phyloP scores from a whole-genome alignment of 2,888 invertebrate genomes.

The Cataglyphis rosenhaueri region DNA sequence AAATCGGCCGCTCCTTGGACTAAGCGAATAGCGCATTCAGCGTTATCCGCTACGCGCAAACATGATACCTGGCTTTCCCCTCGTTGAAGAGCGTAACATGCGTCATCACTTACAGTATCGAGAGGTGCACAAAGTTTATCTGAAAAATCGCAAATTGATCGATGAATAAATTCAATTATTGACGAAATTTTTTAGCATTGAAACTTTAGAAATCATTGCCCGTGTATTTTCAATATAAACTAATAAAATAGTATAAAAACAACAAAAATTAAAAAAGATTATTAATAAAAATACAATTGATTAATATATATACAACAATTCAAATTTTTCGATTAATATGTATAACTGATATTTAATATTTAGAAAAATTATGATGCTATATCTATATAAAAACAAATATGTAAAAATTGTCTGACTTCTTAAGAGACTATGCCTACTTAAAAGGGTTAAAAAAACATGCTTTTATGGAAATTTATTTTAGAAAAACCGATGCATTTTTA shows the following conservation, averaged over 20 bases:
- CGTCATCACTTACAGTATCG: conserved; percentile 36
- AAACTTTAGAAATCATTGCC: neutral
- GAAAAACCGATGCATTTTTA: too few species aligned
- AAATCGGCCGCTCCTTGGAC: conserved; percentile 87
- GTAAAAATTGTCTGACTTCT: too few species aligned
- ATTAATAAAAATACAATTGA: neutral
- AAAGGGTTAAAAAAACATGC: too few species aligned
- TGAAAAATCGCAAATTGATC: conserved; percentile 48
- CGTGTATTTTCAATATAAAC: neutral
- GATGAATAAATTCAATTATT: neutral
- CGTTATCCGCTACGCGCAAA: conserved; percentile 83
- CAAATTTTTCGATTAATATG: too few species aligned
- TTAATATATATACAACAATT: too few species aligned
- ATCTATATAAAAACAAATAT: too few species aligned
- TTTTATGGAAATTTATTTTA: too few species aligned
- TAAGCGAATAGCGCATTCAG: conserved; percentile 88
- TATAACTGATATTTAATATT: too few species aligned
- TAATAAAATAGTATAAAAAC: neutral
- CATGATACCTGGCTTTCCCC: conserved; percentile 76
- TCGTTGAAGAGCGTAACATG: conserved; percentile 67
- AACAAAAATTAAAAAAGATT: neutral
- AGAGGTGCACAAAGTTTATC: conserved; percentile 74
- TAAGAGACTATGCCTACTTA: too few species aligned
- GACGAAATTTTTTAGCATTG: neutral
- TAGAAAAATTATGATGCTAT: too few species aligned